Conservation (phyloP, 2,888 invertebrate genomes). For the Rhagonycha fulva region DNA sequence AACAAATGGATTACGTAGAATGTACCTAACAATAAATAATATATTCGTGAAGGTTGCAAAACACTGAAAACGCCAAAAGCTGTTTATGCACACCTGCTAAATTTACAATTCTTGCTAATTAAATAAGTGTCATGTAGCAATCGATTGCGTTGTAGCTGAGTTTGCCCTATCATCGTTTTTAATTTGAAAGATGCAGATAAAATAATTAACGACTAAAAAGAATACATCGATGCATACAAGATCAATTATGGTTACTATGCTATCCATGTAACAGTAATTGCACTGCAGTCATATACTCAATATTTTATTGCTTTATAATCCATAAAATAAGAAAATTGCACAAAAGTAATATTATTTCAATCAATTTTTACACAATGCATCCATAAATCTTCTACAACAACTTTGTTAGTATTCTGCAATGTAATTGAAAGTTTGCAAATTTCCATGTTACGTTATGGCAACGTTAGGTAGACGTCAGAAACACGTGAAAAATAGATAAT, state of each 20-base stretch:
- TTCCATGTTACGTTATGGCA: too few relatives aligned
- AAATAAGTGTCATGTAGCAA: not conserved
- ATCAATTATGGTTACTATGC: not conserved
- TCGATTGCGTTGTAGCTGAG: not conserved
- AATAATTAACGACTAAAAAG: not conserved
- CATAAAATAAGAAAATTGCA: not conserved
- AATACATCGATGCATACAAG: not conserved
- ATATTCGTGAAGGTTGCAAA: not conserved
- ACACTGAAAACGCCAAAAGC: not conserved
- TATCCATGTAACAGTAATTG: not conserved
- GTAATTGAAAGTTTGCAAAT: too few relatives aligned
- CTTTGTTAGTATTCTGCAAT: not conserved
- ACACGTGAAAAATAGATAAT: too few relatives aligned
- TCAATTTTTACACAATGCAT: not conserved
- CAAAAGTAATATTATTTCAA: not conserved
- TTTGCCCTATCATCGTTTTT: not conserved
- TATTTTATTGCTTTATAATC: not conserved
- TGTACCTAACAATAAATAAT: not conserved
- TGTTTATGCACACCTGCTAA: not conserved
- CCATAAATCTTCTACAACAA: not conserved
- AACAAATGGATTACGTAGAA: not conserved
- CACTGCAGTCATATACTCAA: not conserved
- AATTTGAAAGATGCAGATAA: not conserved
- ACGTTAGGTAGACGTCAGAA: too few relatives aligned
- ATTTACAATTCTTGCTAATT: not conserved